Evolutionary conservation across 2,113 vertebrate genomes (phyloP), one percentile per base, ranked within the genome.

Genomic region (Oryzias celebensis): DNA sequence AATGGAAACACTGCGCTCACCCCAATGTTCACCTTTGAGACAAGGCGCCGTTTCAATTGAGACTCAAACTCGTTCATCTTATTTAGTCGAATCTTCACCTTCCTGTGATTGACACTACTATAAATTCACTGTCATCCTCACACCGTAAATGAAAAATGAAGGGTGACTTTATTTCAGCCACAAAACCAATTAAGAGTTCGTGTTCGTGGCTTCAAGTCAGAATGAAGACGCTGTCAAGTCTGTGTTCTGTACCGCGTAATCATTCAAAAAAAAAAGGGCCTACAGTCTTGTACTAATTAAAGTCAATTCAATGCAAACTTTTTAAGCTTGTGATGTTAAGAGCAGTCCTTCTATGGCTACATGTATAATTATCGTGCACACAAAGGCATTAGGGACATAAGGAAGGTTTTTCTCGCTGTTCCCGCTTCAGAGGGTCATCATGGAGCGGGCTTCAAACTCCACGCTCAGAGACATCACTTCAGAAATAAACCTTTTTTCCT

Each of bases 261-360:
- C 62, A 72, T 58, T 68, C 31, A 41, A 41, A 6, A 28, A 6
- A 28, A 54, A 53, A 28, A 13, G 1, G 24, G 45, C 13, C 41
- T 42, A 58, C 47, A 64, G 61, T 51, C 51, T 58, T 61, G 31
- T 41, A 46, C 62, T 50, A 55, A 67, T 65, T 70, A 73, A 58
- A 60, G 18, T 26, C 2, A 3, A 41, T 61, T 66, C 45, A 14
- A 60, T 18, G 41, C 61, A 63, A 54, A 42, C 44, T 58, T 58
- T 55, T 57, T 4, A 18, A n/a, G n/a, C 47, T 70, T 61, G 52
- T 36, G 43, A 63, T 45, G 58, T 28, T 43, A 45, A 58, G 50
- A 65, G 3, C 46, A 24, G 14, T 15, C 31, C 7, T 12, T 50
- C 52, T 49, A 17, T 17, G 46, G 26, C 58, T 55, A 42, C 59